Evolutionary conservation across 2,797 vertebrate species (phyloP).

Genomic region (Lagocephalus sceleratus): DNA sequence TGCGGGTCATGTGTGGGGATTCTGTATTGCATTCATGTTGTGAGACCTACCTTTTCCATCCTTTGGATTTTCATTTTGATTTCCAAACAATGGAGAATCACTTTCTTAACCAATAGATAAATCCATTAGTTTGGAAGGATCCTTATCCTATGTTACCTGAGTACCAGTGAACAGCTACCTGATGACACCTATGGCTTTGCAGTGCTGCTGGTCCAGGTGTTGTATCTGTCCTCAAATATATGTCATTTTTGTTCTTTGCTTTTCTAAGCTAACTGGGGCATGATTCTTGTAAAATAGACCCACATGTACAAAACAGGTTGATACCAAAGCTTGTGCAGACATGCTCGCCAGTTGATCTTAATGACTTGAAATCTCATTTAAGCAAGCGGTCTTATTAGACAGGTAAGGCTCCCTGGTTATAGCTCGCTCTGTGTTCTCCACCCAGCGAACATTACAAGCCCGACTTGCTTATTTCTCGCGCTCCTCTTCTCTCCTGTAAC

Average conservation of each 20-base stretch:
- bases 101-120: too few species aligned
- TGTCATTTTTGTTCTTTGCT: too few species aligned
- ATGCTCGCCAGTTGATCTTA: background rate
- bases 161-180: too few species aligned
- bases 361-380: background rate
- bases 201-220: too few species aligned
- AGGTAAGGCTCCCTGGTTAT: constrained; percentile 5
- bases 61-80: too few species aligned
- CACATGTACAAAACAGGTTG: background rate
- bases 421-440: constrained; percentile 18
- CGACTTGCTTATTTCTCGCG: constrained; percentile 40
- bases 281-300: background rate
- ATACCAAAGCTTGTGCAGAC: background rate
- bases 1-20: constrained; percentile 46
- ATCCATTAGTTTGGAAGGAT: too few species aligned
- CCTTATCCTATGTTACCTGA: too few species aligned
- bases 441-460: constrained; percentile 44
- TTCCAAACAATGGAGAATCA: too few species aligned
- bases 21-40: too few species aligned
- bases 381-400: background rate
- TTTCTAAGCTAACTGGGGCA: background rate
- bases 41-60: too few species aligned
- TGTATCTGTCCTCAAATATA: too few species aligned
- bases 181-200: too few species aligned
- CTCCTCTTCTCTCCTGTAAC: constrained; percentile 30